A percentile compares a stretch with the other conserved stretches of the same genome.
Conservation (phyloP, 2,888 invertebrate species). For the Odontocolon sp. region DNA sequence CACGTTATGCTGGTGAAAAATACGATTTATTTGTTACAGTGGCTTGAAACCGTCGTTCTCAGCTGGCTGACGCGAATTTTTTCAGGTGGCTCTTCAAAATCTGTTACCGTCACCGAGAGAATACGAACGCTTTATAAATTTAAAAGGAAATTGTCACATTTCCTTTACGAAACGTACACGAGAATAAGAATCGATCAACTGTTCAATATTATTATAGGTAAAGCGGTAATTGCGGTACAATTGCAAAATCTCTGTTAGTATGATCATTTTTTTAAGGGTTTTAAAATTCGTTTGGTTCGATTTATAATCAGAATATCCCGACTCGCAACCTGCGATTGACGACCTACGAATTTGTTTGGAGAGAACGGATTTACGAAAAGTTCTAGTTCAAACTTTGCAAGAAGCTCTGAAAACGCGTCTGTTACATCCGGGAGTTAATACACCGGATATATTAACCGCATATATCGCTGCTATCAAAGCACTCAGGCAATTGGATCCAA, state of each 20-base stretch:
- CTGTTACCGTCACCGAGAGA: constrained; percentile 83
- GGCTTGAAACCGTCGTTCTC: constrained; percentile 93
- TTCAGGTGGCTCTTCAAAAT: constrained; percentile 85
- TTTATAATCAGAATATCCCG: constrained; percentile 90
- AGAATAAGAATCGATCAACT: constrained; percentile 94
- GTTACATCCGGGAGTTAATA: constrained; percentile 97
- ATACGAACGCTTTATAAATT: constrained; percentile 85
- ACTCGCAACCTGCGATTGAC: constrained; percentile 95
- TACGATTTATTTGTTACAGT: constrained; percentile 83
- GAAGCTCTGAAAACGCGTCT: constrained; percentile 92
- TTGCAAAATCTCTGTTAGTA: constrained; percentile 2
- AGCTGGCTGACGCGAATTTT: constrained; percentile 94
- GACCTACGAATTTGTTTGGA: constrained; percentile 93
- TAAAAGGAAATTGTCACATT: constrained; percentile 89
- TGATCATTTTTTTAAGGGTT: constrained; percentile 14
- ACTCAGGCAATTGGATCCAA: constrained; percentile 94
- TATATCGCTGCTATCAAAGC: constrained; percentile 98
- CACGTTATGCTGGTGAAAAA: too few species aligned
- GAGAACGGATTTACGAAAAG: constrained; percentile 90
- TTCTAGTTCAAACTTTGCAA: constrained; percentile 90
- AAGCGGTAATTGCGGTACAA: constrained; percentile 37
- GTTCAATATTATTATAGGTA: constrained; percentile 96
- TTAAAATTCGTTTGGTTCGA: not conserved
- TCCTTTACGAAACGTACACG: constrained; percentile 94
- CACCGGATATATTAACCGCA: constrained; percentile 96